Evolutionary conservation across 2,797 vertebrate genomes (phyloP), one percentile per base, ranked within the genome.

Genomic region (Masticophis lateralis): DNA sequence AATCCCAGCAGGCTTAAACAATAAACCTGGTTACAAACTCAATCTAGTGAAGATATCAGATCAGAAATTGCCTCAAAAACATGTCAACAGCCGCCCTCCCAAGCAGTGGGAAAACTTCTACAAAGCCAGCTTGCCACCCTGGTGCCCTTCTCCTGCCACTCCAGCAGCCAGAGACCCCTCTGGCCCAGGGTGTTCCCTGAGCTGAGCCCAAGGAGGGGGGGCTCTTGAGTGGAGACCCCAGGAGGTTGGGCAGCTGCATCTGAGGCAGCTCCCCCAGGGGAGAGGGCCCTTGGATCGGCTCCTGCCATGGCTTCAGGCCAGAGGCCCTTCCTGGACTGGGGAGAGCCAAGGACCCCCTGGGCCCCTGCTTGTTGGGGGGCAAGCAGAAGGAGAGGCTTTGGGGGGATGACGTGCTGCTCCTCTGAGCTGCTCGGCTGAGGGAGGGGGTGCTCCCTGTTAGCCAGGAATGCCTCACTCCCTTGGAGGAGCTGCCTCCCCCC

Each of bases 1-100:
- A 98, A 98, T 98, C 98, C 98, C 98, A 98, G 97, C 97, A 98
- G 98, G 98, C 97, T 98, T 98, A 98, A 97, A 98, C 98, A 98
- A 98, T 98, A 98, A 98, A 98, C 97, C 97, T 98, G 97, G 98
- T 98, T 98, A 98, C 97, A 98, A 98, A 98, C 98, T 98, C 98
- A 98, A 98, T 98, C 98, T 98, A 98, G 97, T 92, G 37, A 96
- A 98, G 98, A 98, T 98, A 98, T 97, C 98, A 97, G 97, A 98
- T 98, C 97, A 98, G 98, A 98, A 98, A 98, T 98, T 98, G 98
- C 98, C 98, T 98, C 97, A 97, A 98, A 97, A 98, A 98, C 97
- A 98, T 97, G 97, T 98, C 97, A 97, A 97, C 98, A 97, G 97
- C 55, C 16, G 3, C 86, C 53, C 14, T 20, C 14, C 28, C 43